A percentile compares a stretch with the other conserved stretches of the same genome.
Conservation (phyloP, 2,797 vertebrate species). For the Huso huso region DNA sequence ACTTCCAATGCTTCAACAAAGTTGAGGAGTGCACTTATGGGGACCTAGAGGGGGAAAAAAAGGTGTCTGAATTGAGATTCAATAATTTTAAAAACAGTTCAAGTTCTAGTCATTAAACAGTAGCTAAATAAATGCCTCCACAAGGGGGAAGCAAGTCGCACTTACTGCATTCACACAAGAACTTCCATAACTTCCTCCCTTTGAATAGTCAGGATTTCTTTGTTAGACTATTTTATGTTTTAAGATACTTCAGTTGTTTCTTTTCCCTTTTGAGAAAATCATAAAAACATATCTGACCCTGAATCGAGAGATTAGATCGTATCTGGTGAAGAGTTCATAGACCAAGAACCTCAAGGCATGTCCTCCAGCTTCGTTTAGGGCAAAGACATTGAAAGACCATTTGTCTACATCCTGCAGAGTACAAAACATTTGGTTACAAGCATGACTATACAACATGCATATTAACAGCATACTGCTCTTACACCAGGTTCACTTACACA, state of each 20-base stretch:
- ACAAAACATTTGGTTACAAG: not conserved
- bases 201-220: not conserved
- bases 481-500: too few species aligned
- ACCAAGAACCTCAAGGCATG: conserved; percentile 96
- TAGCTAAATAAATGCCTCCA: too few species aligned
- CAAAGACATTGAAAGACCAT: conserved; percentile 96
- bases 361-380: conserved; percentile 83
- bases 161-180: too few species aligned
- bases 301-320: conserved; percentile 94
- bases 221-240: not conserved
- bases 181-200: not conserved
- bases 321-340: conserved; percentile 93
- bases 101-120: too few species aligned
- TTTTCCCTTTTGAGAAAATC: not conserved
- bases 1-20: conserved; percentile 81
- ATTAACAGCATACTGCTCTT: too few species aligned
- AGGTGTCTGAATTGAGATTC: too few species aligned
- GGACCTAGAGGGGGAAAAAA: not conserved
- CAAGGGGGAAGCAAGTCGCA: too few species aligned
- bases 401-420: conserved; percentile 81
- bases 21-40: conserved; percentile 74
- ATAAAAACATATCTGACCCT: conserved; percentile 67
- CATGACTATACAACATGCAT: too few species aligned
- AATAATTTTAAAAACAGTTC: too few species aligned
- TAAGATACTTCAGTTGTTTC: not conserved